Evolutionary conservation across 2,797 vertebrate species (phyloP).

Genomic region (Pygocentrus nattereri): DNA sequence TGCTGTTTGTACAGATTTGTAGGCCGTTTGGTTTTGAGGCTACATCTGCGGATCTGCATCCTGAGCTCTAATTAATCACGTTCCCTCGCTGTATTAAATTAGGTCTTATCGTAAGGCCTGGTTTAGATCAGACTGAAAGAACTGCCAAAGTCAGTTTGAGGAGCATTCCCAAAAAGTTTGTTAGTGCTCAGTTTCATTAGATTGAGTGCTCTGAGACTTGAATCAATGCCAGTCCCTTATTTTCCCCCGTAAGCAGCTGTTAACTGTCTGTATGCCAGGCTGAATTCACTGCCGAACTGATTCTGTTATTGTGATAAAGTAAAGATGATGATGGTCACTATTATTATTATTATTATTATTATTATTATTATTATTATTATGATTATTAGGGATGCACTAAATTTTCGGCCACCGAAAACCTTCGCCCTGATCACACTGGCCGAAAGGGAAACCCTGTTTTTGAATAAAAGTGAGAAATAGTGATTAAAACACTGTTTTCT

Average conservation of each 20-base stretch:
- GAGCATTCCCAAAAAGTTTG: not conserved
- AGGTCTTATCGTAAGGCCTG: not conserved
- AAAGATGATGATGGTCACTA: not conserved
- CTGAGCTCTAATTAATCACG: not conserved
- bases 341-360: too few species aligned
- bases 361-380: too few species aligned
- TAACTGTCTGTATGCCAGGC: not conserved
- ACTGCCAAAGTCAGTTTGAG: constrained; percentile 13
- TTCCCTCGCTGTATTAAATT: not conserved
- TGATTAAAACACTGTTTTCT: too few species aligned
- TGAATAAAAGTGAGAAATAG: too few species aligned
- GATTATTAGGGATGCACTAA: too few species aligned
- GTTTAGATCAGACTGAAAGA: not conserved
- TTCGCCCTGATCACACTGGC: too few species aligned
- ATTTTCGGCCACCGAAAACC: too few species aligned
- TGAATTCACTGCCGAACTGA: not conserved
- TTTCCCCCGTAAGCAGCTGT: not conserved
- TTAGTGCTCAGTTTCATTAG: constrained; percentile 12
- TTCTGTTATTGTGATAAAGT: not conserved
- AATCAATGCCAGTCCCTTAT: not conserved
- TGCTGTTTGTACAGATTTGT: not conserved
- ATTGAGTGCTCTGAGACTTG: constrained; percentile 2
- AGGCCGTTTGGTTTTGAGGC: not conserved
- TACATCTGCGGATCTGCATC: not conserved
- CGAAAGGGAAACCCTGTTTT: too few species aligned